Percentiles rank a stretch among this genome's conserved stretches.
Conservation (phyloP, 2,113 vertebrate species). For the Gopherus flavomarginatus region DNA sequence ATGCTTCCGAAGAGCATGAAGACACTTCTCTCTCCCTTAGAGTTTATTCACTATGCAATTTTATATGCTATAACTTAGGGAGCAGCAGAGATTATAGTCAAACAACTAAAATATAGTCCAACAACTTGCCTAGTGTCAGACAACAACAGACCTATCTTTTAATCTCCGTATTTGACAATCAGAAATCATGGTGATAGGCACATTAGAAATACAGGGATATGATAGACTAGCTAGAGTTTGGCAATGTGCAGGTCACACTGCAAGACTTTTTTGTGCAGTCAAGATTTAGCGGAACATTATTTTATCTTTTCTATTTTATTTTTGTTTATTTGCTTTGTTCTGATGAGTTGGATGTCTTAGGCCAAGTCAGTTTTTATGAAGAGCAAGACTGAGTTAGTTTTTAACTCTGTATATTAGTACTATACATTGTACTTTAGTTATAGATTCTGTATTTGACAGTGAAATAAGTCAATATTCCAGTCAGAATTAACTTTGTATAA, state of each 20-base stretch:
- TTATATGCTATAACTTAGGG: rapidly evolving
- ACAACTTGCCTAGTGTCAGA: not conserved
- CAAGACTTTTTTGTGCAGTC: not conserved
- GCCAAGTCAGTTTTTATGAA: not conserved
- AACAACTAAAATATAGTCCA: not conserved
- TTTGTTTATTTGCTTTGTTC: not conserved
- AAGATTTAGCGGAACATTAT: not conserved
- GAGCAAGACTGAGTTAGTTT: not conserved
- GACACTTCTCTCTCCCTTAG: not conserved
- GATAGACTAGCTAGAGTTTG: not conserved
- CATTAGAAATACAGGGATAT: not conserved
- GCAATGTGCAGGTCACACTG: not conserved
- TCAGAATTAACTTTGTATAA: not conserved
- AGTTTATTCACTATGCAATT: not conserved
- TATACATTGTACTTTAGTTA: not conserved
- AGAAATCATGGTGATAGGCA: not conserved
- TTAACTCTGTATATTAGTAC: rapidly evolving
- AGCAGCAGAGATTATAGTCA: not conserved
- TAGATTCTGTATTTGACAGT: not conserved
- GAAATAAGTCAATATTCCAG: not conserved
- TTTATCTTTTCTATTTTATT: not conserved
- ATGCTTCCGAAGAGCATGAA: not conserved
- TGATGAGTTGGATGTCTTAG: not conserved
- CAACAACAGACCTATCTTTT: not conserved
- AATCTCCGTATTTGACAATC: not conserved